A percentile compares a stretch with the other conserved stretches of the same genome.
phyloP scores from a whole-genome alignment of 2,797 vertebrate species.

The Adelosebastes latens region DNA sequence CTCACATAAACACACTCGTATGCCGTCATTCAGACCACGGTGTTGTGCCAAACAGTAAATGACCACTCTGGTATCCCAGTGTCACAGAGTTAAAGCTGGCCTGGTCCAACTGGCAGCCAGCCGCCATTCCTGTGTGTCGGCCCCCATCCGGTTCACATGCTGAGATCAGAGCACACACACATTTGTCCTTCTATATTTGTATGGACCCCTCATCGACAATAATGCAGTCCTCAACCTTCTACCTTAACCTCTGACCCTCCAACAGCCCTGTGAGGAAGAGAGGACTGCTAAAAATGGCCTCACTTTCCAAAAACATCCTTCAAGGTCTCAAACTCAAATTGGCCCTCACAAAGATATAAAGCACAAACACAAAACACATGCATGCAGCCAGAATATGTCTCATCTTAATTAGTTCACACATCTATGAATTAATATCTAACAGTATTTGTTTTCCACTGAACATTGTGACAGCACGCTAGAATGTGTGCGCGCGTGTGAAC shows the following conservation, averaged over 20 bases:
- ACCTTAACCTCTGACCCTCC: neutral
- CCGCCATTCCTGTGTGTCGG: neutral
- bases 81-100: conserved; percentile 28
- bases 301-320: neutral
- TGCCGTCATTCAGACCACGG: conserved; percentile 16
- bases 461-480: conserved; percentile 30
- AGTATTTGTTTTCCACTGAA: conserved; percentile 32
- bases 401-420: conserved; percentile 50
- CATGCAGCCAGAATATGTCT: neutral
- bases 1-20: conserved; percentile 10
- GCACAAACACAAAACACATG: neutral
- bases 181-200: neutral
- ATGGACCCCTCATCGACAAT: neutral
- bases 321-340: neutral
- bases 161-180: neutral
- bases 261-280: neutral
- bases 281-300: neutral
- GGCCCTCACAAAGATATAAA: neutral
- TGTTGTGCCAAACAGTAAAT: conserved; percentile 52
- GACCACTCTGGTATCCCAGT: conserved; percentile 27
- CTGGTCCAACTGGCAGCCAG: conserved; percentile 38
- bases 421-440: conserved; percentile 46
- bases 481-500: neutral
- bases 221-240: neutral
- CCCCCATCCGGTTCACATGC: conserved; percentile 3